Percentiles rank a stretch among this genome's conserved stretches.
Conservation (phyloP, 2,113 vertebrate species). For the human region GRCh38 chr4:84086001-84086500, state of each 20-base stretch:
- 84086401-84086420: background rate
- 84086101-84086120: background rate
- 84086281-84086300: background rate
- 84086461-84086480: background rate
- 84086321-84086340: background rate
- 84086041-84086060: background rate
- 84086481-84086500: background rate
- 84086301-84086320: background rate
- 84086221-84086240: background rate
- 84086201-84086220: background rate
- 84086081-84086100: background rate
- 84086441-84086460: background rate
- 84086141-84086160: background rate
- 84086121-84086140: background rate
- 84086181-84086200: background rate
- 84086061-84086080: background rate
- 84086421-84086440: background rate
- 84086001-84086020: background rate
- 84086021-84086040: background rate
- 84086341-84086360: background rate
- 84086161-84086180: background rate
- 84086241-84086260: background rate
- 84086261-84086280: background rate
- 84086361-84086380: background rate
- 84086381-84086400: background rate